Evolutionary conservation across 2,888 invertebrate species (phyloP), one percentile per base, ranked within the genome.

Genomic region (Isoperla grammatica): DNA sequence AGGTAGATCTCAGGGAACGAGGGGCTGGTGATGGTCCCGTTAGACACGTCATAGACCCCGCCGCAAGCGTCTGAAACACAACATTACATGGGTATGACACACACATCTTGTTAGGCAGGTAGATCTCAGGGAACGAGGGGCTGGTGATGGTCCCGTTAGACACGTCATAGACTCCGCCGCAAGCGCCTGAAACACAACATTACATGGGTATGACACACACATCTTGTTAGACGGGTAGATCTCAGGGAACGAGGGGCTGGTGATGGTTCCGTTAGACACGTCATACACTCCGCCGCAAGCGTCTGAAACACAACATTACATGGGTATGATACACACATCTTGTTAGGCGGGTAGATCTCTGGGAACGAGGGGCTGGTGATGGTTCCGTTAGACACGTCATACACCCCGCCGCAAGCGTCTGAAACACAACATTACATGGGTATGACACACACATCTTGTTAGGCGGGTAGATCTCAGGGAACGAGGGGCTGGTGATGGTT

Each of bases 351-450:
- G 73, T 99, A 99, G 37, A 87, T 77, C 68, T 95, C 93, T 0
- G 98, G 98, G 75, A 95, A 95, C 0, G 95, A 96, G 0, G 98
- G 98, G 9, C 94, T 95, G 0, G 91, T 93, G 64, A 99, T 90
- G 0, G 95, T 95, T 0, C 98, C 98, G 71, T 95, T 96, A 0
- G 87, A 82, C 1, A 85, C 83, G 67, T 92, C 88, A 56, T 96
- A 85, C 6, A 91, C 82, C 1, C 98, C 98, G 12, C 97, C 97
- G 70, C 98, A 99, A 8, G 98, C 97, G 78, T 96, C 97, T 96
- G 73, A 2, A 75, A 37, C 15, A 60, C 12, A 22, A 19, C 29
- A 29, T 8, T 4, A 29, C 29, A 4, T n/a, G n/a, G n/a, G n/a
- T n/a, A n/a, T n/a, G n/a, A 99, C 5, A 96, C 85, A 74, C 99